These are phyloP conservation scores for Pardalotus punctatus DNA, from an alignment of 2,113 vertebrate species.

Conservation along the genomic window DNA sequence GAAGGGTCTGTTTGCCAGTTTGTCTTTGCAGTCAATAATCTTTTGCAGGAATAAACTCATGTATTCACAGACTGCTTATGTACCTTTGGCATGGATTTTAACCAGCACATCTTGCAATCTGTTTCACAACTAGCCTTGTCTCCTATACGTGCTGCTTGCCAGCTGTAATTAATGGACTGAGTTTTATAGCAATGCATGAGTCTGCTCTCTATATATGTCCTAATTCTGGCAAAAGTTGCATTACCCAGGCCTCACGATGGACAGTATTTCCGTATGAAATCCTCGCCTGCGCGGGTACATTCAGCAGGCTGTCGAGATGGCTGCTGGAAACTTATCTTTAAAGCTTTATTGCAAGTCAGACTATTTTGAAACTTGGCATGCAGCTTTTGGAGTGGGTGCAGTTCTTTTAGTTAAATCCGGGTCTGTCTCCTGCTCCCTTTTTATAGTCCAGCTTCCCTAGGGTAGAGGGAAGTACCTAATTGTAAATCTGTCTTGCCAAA, in stretches of 20 bases:
- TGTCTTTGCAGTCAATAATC: background rate
- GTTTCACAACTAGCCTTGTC: background rate
- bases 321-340: conserved; percentile 15
- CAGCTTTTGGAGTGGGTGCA: conserved; percentile 28
- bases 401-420: background rate
- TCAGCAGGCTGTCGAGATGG: background rate
- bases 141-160: background rate
- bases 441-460: background rate
- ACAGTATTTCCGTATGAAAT: background rate
- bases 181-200: background rate
- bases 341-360: background rate
- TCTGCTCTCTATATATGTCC: background rate
- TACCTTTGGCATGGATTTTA: background rate
- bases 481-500: conserved; percentile 21
- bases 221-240: background rate
- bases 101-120: background rate
- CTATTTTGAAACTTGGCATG: conserved; percentile 24
- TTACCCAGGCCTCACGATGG: background rate
- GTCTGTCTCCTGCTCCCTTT: background rate
- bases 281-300: fast-evolving
- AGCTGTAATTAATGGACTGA: background rate
- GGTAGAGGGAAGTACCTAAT: conserved; percentile 23
- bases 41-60: background rate
- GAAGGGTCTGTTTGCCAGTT: background rate
- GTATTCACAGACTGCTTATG: background rate